These are phyloP conservation scores for Serripes groenlandicus DNA, from an alignment of 2,888 invertebrate species.

Conservation along the genomic window DNA sequence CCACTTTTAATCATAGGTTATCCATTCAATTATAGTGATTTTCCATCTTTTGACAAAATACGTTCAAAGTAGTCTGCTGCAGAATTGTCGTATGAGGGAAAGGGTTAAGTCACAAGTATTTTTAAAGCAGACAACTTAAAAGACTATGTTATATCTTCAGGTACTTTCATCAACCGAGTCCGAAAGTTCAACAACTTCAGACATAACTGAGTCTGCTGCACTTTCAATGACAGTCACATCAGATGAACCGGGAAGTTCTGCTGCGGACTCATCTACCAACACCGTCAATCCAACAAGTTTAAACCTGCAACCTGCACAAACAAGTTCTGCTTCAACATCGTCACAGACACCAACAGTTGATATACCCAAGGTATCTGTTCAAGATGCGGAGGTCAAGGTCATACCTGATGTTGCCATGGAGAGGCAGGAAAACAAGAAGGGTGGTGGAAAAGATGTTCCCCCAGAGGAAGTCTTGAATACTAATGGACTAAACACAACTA, in stretches of 20 bases:
- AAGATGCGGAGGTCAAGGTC: not conserved
- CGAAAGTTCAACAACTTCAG: not conserved
- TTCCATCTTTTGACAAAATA: too few species aligned
- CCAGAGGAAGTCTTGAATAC: not conserved
- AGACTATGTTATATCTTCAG: not conserved
- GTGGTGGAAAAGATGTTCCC: conserved; percentile 8
- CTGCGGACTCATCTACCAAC: not conserved
- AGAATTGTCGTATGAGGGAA: too few species aligned
- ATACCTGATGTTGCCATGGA: conserved; percentile 8
- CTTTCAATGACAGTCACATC: not conserved
- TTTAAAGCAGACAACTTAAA: not conserved
- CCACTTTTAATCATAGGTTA: too few species aligned
- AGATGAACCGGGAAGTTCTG: not conserved
- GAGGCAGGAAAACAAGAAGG: not conserved
- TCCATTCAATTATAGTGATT: too few species aligned
- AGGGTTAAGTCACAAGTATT: not conserved
- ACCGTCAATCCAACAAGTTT: not conserved
- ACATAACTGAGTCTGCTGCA: not conserved
- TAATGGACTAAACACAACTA: conserved; percentile 27
- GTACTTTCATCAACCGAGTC: not conserved
- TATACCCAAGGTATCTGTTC: not conserved
- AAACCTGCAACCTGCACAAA: not conserved
- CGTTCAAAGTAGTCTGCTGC: too few species aligned
- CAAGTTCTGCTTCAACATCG: not conserved
- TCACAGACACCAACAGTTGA: not conserved